These are phyloP conservation scores for Apoderus coryli DNA, from an alignment of 2,888 invertebrate genomes.

Conservation along the genomic window DNA sequence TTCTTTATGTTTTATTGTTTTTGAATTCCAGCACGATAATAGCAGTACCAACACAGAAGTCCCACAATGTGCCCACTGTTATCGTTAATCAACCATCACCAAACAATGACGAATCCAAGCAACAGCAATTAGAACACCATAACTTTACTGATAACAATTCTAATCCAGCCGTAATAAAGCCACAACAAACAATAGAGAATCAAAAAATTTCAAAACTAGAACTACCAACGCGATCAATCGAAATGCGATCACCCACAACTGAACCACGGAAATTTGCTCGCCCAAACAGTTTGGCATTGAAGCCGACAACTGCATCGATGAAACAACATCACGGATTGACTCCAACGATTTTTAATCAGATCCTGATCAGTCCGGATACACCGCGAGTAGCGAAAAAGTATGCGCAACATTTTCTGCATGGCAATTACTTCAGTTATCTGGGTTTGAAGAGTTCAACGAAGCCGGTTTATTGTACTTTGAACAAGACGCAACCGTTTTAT, in stretches of 20 bases:
- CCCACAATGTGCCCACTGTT: too few relatives aligned
- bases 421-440: constrained; percentile 82
- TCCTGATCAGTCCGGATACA: constrained; percentile 81
- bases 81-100: too few relatives aligned
- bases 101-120: too few relatives aligned
- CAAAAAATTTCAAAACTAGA: too few relatives aligned
- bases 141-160: too few relatives aligned
- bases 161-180: too few relatives aligned
- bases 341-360: constrained; percentile 67
- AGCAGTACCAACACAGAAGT: too few relatives aligned
- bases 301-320: constrained; percentile 69
- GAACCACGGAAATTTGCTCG: constrained; percentile 54
- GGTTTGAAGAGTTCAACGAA: constrained; percentile 83
- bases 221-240: too few relatives aligned
- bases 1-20: too few relatives aligned
- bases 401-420: constrained; percentile 77
- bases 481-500: constrained; percentile 89
- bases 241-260: constrained; percentile 11
- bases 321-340: constrained; percentile 73
- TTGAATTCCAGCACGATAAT: too few relatives aligned
- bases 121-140: too few relatives aligned
- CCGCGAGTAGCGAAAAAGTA: constrained; percentile 81
- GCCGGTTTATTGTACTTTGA: constrained; percentile 84
- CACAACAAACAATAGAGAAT: too few relatives aligned
- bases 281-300: constrained; percentile 69